Percentiles rank a stretch among this genome's conserved stretches.
phyloP scores from a whole-genome alignment of 1,140 invertebrate genomes.

The Polyergus mexicanus region DNA sequence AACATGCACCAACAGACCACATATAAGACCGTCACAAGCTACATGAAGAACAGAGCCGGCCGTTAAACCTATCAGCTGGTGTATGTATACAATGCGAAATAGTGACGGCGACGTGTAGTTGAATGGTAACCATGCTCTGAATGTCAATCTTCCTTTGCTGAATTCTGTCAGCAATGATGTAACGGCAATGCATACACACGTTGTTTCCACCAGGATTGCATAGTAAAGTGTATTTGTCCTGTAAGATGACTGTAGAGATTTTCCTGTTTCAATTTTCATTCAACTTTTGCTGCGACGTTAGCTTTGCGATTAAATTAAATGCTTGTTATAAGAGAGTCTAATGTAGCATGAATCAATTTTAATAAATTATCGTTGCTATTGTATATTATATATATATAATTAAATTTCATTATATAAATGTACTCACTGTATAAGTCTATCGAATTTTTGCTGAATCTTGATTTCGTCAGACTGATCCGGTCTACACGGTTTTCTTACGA shows the following conservation, averaged over 20 bases:
- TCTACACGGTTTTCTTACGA: slow-evolving; percentile 41
- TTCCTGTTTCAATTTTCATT: background rate
- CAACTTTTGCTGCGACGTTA: background rate
- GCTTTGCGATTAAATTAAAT: background rate
- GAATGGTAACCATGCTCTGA: slow-evolving; percentile 49
- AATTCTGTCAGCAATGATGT: slow-evolving; percentile 60
- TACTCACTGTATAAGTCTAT: slow-evolving; percentile 63
- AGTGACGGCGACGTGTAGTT: slow-evolving; percentile 4
- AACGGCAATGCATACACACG: slow-evolving; percentile 32
- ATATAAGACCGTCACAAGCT: slow-evolving; percentile 66
- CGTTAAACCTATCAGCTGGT: slow-evolving; percentile 59
- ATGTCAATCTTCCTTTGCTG: slow-evolving; percentile 47
- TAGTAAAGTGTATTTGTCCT: slow-evolving; percentile 56
- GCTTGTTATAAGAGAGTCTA: background rate
- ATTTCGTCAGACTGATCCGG: slow-evolving; percentile 55
- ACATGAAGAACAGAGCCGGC: slow-evolving; percentile 45
- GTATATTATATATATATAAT: background rate
- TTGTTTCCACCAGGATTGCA: slow-evolving; percentile 51
- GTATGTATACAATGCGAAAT: slow-evolving; percentile 44
- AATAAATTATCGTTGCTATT: background rate
- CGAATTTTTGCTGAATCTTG: slow-evolving; percentile 59
- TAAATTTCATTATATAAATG: background rate
- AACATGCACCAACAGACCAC: slow-evolving; percentile 66
- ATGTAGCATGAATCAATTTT: background rate
- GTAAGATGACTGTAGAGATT: slow-evolving; percentile 9